A percentile compares a stretch with the other conserved stretches of the same genome.
These are phyloP conservation scores for Cotesia glomerata DNA, from an alignment of 1,140 invertebrate species.

Conservation along the genomic window DNA sequence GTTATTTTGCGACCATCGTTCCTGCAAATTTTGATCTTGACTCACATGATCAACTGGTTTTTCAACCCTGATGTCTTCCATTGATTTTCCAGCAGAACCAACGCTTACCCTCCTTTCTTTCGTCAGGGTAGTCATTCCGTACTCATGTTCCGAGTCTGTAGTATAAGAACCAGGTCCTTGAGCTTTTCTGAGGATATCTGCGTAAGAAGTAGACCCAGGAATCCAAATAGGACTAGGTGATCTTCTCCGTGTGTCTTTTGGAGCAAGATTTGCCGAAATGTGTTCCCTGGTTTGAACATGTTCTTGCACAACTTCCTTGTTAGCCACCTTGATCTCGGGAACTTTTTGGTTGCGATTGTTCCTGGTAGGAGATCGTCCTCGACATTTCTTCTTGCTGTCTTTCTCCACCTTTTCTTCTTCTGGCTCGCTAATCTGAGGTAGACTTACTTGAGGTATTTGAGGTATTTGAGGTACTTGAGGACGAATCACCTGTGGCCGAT, in stretches of 20 bases:
- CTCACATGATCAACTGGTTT: too few relatives aligned
- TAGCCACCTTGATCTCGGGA: constrained; percentile 28
- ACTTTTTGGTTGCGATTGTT: constrained; percentile 26
- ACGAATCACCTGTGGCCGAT: background rate
- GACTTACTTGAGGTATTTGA: background rate
- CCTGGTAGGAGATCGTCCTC: constrained; percentile 51
- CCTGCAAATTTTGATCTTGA: background rate
- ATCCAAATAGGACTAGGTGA: constrained; percentile 76
- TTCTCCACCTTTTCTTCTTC: constrained; percentile 1
- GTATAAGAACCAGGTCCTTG: constrained; percentile 38
- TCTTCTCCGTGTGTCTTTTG: constrained; percentile 54
- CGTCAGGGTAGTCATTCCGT: too few relatives aligned
- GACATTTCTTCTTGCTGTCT: constrained; percentile 25
- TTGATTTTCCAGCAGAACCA: too few relatives aligned
- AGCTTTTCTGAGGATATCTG: constrained; percentile 75
- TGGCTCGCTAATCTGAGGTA: background rate
- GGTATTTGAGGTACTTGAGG: background rate
- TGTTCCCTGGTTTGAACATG: background rate
- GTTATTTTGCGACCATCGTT: constrained; percentile 26
- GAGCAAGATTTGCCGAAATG: constrained; percentile 30
- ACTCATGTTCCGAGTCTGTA: constrained; percentile 32
- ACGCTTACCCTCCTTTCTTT: too few relatives aligned
- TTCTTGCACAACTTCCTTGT: constrained; percentile 3
- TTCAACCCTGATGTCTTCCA: too few relatives aligned
- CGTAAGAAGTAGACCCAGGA: constrained; percentile 76